Evolutionary conservation across 2,113 vertebrate species (phyloP), one percentile per base, ranked within the genome.

Genomic region (Prionailurus bengalensis): DNA sequence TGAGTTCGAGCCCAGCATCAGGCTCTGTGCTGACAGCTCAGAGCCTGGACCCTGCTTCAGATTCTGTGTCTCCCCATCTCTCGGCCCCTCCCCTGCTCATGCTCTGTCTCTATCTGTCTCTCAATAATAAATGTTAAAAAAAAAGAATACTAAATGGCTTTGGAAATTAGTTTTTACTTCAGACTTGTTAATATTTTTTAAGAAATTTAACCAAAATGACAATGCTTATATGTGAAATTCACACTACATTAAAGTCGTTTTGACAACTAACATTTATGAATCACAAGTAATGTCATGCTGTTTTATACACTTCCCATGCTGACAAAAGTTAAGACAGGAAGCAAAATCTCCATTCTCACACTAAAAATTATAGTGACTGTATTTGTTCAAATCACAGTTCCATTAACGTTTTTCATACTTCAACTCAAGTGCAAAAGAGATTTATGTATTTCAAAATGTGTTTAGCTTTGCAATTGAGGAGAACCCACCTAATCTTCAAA

Each of bases 111-210:
- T 45, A 45, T 45, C 45, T 45, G 45, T 9, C 45, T 45, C 45
- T 45, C 45, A 45, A 45, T 45, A 45, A 45, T 45, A 45, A 45
- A 8, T 45, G 45, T 45, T 45, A 45, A 45, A 45, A 45, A 45
- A 45, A 45, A 45, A 45, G 45, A 45, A 87, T 78, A 65, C n/a
- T 90, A 29, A 71, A 73, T 55, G 39, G 4, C 15, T 71, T 82
- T 96, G 61, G 25, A 85, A 74, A 51, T 92, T 84, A 66, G 36
- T 66, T 91, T 96, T 85, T 78, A 36, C 51, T 95, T 61, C 48
- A 70, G 15, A 68, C 1, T 70, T 90, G 66, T 80, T 88, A 88
- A 66, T 61, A 25, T 86, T 97, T 91, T 61, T 55, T 65, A 82
- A 76, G 71, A 7, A 93, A 81, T 58, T 87, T 65, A 91, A 90